Conservation (phyloP, 92 coral and sea anemone genomes). For the Actinostola sp. region DNA sequence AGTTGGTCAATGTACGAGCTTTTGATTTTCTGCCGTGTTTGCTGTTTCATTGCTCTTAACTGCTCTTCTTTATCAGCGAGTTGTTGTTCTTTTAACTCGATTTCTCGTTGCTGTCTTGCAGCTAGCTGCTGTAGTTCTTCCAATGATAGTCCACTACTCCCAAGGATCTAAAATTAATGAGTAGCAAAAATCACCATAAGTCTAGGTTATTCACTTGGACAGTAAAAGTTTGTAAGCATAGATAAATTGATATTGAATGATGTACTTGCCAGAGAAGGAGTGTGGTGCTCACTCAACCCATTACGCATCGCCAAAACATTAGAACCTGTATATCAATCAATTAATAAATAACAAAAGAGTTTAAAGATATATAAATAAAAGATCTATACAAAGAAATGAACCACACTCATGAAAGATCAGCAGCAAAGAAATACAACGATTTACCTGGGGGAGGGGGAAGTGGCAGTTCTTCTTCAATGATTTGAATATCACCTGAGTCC, state of each 20-base stretch:
- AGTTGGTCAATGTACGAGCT: constrained; percentile 71
- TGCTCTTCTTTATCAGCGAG: constrained; percentile 79
- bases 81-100: constrained; percentile 76
- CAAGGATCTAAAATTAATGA: constrained; percentile 30
- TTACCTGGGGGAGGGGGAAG: constrained; percentile 4
- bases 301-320: background rate
- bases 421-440: too few species aligned
- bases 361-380: background rate
- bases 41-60: constrained; percentile 63
- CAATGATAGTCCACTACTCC: constrained; percentile 54
- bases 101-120: constrained; percentile 83
- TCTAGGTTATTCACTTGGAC: too few species aligned
- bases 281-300: constrained; percentile 8
- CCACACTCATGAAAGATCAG: too few species aligned
- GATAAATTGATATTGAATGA: background rate
- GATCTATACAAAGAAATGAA: too few species aligned
- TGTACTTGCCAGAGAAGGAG: background rate
- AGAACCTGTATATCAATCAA: background rate
- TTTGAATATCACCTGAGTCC: constrained; percentile 16
- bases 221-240: too few species aligned
- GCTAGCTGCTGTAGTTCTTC: constrained; percentile 70
- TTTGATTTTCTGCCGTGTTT: constrained; percentile 55
- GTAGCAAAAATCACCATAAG: background rate
- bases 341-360: background rate
- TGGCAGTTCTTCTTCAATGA: constrained; percentile 29